Evolutionary conservation across 2,797 vertebrate genomes (phyloP), one percentile per base, ranked within the genome.

Genomic region (Cryptoblepharus egeriae): DNA sequence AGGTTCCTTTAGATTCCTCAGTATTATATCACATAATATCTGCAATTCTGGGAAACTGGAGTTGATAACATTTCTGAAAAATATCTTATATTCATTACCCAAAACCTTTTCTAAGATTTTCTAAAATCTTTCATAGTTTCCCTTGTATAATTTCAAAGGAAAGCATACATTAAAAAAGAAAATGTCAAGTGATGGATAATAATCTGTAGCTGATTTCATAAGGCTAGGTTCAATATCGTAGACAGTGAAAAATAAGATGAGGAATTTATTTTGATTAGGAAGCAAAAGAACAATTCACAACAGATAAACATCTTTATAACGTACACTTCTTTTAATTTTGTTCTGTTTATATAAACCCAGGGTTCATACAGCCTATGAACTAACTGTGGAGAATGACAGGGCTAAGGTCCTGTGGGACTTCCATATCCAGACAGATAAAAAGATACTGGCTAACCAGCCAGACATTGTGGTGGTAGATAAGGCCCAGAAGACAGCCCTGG

Each of bases 61-160:
- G 64, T 42, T 68, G 52, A 0, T 0, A 73, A 1, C 2, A 81
- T 5, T 76, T 68, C 22, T n/a, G 20, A 82, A 26, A 69, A 30
- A 18, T 15, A 52, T 16, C 49, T 52, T 79, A 83, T 77, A 71
- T 2, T 2, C 1, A 28, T 55, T 77, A 16, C 24, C 68, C 79
- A 83, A 0, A 79, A 26, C 2, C 9, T 18, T 60, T 26, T 80
- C 6, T 1, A 73, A 18, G 52, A 75, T 9, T 32, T 75, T 39
- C 35, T 75, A 58, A 73, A 80, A 65, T 65, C n/a, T n/a, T n/a
- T n/a, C n/a, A n/a, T n/a, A n/a, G 70, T 65, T 22, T 26, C 18
- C 26, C 4, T 65, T 67, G 10, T 12, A 30, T 67, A 42, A 67
- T 11, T 4, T 28, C 18, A 60, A 2, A 6, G 18, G 5, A 37